Conservation (phyloP, 2,888 invertebrate genomes). For the Athetis lepigone region DNA sequence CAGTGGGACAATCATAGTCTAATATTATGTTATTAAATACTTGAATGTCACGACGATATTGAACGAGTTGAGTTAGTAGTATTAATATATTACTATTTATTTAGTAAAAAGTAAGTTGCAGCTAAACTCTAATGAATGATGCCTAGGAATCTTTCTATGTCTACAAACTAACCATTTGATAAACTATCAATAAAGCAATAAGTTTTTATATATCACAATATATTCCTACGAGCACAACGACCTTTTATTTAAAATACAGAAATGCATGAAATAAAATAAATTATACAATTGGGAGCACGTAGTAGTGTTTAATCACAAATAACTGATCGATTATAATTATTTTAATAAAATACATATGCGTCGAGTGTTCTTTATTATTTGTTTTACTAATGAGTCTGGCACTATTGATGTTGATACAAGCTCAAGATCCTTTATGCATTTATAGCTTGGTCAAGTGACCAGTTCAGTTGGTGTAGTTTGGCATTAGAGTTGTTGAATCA, state of each 20-base stretch:
- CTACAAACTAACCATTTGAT: too few relatives aligned
- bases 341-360: constrained; percentile 9
- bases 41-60: too few relatives aligned
- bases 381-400: neutral
- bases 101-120: neutral
- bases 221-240: constrained; percentile 16
- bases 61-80: too few relatives aligned
- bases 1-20: too few relatives aligned
- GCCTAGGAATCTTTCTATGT: too few relatives aligned
- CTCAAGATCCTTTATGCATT: too few relatives aligned
- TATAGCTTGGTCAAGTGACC: too few relatives aligned
- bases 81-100: too few relatives aligned
- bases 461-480: neutral
- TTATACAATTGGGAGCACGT: constrained; percentile 45
- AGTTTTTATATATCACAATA: constrained; percentile 7
- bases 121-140: neutral
- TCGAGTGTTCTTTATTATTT: neutral
- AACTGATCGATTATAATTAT: constrained; percentile 45
- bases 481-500: too few relatives aligned
- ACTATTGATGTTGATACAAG: too few relatives aligned
- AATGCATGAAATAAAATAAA: constrained; percentile 42
- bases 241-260: constrained; percentile 32
- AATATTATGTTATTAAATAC: too few relatives aligned
- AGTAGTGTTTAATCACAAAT: constrained; percentile 28
- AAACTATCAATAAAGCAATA: neutral